phyloP scores from a whole-genome alignment of 1,140 invertebrate genomes.

The Megalopta genalis region DNA sequence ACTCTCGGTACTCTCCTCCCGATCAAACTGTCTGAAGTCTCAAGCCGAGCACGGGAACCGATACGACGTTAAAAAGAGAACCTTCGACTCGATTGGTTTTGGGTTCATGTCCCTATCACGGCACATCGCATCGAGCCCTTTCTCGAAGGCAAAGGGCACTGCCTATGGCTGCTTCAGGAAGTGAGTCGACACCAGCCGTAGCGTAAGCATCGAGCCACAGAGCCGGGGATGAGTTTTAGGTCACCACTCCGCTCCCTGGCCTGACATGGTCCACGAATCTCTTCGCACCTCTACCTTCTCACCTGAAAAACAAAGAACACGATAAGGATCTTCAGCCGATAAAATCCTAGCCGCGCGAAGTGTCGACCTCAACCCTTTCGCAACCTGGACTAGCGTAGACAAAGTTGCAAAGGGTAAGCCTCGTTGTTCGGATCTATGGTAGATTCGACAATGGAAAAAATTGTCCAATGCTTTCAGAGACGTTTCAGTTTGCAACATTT shows the following conservation, averaged over 20 bases:
- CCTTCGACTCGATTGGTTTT: constrained; percentile 68
- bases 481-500: too few relatives aligned
- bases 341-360: too few relatives aligned
- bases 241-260: constrained; percentile 72
- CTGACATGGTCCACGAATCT: constrained; percentile 66
- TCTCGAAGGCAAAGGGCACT: constrained; percentile 75
- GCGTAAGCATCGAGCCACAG: constrained; percentile 87
- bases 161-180: constrained; percentile 92
- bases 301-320: constrained; percentile 40
- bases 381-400: too few relatives aligned
- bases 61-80: constrained; percentile 47
- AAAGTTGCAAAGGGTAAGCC: too few relatives aligned
- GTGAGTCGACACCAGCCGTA: constrained; percentile 91
- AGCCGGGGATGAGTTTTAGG: constrained; percentile 67
- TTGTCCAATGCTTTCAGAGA: too few relatives aligned
- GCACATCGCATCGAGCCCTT: constrained; percentile 82
- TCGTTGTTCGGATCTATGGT: too few relatives aligned
- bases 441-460: too few relatives aligned
- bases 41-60: constrained; percentile 22
- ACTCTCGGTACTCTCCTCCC: constrained; percentile 33
- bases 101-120: constrained; percentile 88
- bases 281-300: constrained; percentile 35
- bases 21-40: constrained; percentile 5
- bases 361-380: too few relatives aligned
- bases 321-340: too few relatives aligned